A percentile compares a stretch with the other conserved stretches of the same genome.
Conservation (phyloP, 2,113 vertebrate genomes). For the Polyodon spathula region DNA sequence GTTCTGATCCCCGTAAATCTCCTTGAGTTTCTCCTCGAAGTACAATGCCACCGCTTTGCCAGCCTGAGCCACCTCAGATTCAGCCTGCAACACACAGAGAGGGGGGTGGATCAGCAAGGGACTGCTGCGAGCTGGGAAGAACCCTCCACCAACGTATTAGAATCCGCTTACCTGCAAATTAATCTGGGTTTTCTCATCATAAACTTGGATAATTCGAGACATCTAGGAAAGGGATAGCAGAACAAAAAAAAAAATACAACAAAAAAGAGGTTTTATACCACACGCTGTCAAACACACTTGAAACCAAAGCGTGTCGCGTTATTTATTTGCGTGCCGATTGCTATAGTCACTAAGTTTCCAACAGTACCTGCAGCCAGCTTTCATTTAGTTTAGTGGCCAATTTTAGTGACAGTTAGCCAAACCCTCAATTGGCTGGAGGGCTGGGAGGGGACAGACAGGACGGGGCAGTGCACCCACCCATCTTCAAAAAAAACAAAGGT, state of each 20-base stretch:
- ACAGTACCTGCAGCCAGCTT: too few relatives aligned
- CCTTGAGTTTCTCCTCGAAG: slow-evolving; percentile 90
- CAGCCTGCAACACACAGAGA: slow-evolving; percentile 58
- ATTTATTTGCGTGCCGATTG: too few relatives aligned
- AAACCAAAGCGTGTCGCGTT: not conserved
- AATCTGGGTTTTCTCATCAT: slow-evolving; percentile 99
- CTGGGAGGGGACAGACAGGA: too few relatives aligned
- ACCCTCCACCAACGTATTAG: slow-evolving; percentile 81
- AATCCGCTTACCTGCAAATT: slow-evolving; percentile 97
- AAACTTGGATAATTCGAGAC: slow-evolving; percentile 99
- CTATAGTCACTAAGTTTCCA: too few relatives aligned
- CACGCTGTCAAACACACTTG: slow-evolving; percentile 22
- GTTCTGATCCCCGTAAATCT: slow-evolving; percentile 84
- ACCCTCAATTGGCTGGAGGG: too few relatives aligned
- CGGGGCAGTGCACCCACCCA: too few relatives aligned
- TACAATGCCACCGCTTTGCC: slow-evolving; percentile 84
- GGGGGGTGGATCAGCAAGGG: slow-evolving; percentile 25
- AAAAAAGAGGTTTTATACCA: slow-evolving; percentile 49
- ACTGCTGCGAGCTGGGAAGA: slow-evolving; percentile 51
- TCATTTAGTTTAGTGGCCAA: too few relatives aligned
- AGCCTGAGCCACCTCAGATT: slow-evolving; percentile 94
- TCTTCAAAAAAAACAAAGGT: too few relatives aligned
- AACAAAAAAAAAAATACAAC: slow-evolving; percentile 84
- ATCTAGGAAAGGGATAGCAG: slow-evolving; percentile 98
- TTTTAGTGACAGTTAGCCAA: too few relatives aligned